These are phyloP conservation scores for Capreolus pygargus DNA, from an alignment of 2,113 vertebrate genomes.

Conservation along the genomic window DNA sequence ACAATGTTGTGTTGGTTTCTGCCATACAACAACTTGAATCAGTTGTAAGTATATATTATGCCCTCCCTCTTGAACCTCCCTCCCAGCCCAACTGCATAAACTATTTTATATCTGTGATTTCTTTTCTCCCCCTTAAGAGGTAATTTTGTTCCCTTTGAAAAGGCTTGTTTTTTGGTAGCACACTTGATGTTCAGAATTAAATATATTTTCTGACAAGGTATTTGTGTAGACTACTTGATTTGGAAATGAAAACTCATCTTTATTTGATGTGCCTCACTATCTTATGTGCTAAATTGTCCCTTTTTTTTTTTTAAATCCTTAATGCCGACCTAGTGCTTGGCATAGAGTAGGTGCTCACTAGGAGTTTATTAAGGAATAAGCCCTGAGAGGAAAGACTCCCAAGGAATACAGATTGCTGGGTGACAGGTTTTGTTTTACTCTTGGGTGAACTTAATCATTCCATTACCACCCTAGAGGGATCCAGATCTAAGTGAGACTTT, in stretches of 20 bases:
- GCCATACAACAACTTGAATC: neutral
- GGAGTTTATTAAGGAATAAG: neutral
- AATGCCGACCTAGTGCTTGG: neutral
- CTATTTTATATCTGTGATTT: neutral
- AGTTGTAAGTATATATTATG: neutral
- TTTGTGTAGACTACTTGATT: neutral
- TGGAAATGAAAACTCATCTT: neutral
- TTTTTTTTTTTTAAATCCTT: neutral
- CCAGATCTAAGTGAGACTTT: neutral
- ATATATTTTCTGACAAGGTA: neutral
- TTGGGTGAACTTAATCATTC: neutral
- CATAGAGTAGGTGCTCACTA: neutral
- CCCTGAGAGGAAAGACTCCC: neutral
- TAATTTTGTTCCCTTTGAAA: slow-evolving; percentile 14
- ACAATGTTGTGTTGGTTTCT: neutral
- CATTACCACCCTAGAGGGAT: neutral
- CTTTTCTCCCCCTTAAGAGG: neutral
- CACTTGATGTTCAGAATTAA: neutral
- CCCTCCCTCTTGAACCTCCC: neutral
- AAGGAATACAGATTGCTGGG: neutral
- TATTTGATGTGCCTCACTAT: neutral
- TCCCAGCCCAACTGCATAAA: neutral
- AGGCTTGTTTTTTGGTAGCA: neutral
- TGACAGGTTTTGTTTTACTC: neutral
- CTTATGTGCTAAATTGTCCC: neutral